Evolutionary conservation across 2,888 invertebrate genomes (phyloP), one percentile per base, ranked within the genome.

Genomic region (Leuctra nigra): DNA sequence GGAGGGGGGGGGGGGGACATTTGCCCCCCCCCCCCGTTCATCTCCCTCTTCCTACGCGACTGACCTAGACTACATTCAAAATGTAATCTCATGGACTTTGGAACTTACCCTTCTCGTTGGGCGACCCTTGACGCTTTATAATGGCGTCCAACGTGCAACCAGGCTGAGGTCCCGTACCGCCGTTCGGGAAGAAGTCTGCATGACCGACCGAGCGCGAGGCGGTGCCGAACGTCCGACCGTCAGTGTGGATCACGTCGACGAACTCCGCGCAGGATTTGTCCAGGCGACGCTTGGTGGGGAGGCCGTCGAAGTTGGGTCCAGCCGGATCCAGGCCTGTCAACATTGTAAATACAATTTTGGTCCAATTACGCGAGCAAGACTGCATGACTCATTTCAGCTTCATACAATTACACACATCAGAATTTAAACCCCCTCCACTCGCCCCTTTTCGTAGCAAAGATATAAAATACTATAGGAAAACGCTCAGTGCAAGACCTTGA

Each of bases 171-270:
- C 85, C 86, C 33, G 77, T 76, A 66, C 87, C 44, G 23, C 44
- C 44, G 44, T 44, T 87, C 0, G 86, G 85, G 72, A 84, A 87
- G 69, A 86, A 87, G 69, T 87, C 87, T 74, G 0, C 86, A 18
- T 44, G 44, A 23, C 44, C 44, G 23, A 23, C 23, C 29, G 29
- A 11, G 6, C 4, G 4, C 2, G 20, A 7, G 23, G 13, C 2
- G 44, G n/a, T 23, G 18, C 44, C 44, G 23, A 44, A 44, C 23
- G 23, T 23, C 22, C 22, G 86, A 2, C 61, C 61, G 14, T 84
- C 83, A 0, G 86, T 83, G 65, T 86, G 86, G 57, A 86, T 84
- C 4, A 86, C 77, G 67, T 86, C 82, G 0, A 83, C 82, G 65
- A 82, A 82, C 41, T 77, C 73, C 0, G 82, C 83, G 63, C 82